A percentile compares a stretch with the other conserved stretches of the same genome.
These are phyloP conservation scores for Dysmachus trigonus DNA, from an alignment of 2,888 invertebrate species.

Conservation along the genomic window DNA sequence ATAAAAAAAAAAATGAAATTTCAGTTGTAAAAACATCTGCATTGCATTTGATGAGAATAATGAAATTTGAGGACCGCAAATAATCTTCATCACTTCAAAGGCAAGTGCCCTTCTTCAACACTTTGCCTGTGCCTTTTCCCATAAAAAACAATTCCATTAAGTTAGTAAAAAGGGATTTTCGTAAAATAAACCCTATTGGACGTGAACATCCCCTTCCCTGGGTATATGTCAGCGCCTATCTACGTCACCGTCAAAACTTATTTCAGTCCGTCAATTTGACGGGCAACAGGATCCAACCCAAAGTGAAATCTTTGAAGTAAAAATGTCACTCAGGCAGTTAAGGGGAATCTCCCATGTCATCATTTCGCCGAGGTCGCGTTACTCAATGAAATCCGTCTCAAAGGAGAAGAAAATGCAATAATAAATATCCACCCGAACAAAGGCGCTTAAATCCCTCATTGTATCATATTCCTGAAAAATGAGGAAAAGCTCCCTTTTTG, in stretches of 20 bases:
- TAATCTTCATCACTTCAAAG: not conserved
- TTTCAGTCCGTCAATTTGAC: not conserved
- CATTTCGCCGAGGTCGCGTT: not conserved
- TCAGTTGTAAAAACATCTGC: not conserved
- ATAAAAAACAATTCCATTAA: not conserved
- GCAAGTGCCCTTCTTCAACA: not conserved
- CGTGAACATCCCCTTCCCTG: not conserved
- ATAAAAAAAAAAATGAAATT: not conserved
- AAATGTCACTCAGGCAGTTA: not conserved
- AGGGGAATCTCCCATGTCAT: slow-evolving; percentile 9
- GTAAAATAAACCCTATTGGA: not conserved
- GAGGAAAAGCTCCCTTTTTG: not conserved
- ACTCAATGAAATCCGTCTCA: not conserved
- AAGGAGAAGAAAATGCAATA: slow-evolving; percentile 25
- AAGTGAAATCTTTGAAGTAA: not conserved
- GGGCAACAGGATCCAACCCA: not conserved
- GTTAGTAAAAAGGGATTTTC: not conserved
- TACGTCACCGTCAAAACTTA: not conserved
- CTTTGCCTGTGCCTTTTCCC: not conserved
- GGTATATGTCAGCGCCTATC: not conserved
- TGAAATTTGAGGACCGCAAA: not conserved
- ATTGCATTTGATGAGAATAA: not conserved
- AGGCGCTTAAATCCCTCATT: slow-evolving; percentile 15
- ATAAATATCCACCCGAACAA: slow-evolving; percentile 32
- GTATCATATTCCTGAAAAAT: slow-evolving; percentile 40